A percentile compares a stretch with the other conserved stretches of the same genome.
phyloP scores from a whole-genome alignment of 2,888 invertebrate species.

The Drosophila falleni region DNA sequence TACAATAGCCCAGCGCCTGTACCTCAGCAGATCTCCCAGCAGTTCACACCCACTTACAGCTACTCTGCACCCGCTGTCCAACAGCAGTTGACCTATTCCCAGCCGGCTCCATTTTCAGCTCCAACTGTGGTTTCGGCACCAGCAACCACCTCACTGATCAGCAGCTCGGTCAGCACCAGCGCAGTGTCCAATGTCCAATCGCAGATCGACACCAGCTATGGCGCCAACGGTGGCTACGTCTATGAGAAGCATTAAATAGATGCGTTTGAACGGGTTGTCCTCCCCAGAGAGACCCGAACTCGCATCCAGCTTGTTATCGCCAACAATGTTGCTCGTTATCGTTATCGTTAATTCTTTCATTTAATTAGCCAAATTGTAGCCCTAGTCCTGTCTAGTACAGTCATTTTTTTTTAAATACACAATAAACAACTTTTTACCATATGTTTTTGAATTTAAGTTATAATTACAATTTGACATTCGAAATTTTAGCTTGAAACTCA shows the following conservation, averaged over 20 bases:
- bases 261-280: slow-evolving; percentile 54
- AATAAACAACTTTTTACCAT: slow-evolving; percentile 37
- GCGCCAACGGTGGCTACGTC: slow-evolving; percentile 76
- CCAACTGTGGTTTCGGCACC: slow-evolving; percentile 22
- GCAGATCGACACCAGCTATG: slow-evolving; percentile 68
- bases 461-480: no score
- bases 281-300: slow-evolving; percentile 43
- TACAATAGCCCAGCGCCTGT: slow-evolving; percentile 16
- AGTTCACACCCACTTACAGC: slow-evolving; percentile 21
- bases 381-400: slow-evolving; percentile 39
- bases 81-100: slow-evolving; percentile 45
- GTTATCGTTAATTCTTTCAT: slow-evolving; percentile 34
- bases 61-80: slow-evolving; percentile 32
- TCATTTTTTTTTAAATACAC: slow-evolving; percentile 30
- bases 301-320: slow-evolving; percentile 42
- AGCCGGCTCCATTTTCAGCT: slow-evolving; percentile 18
- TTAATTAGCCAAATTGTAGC: slow-evolving; percentile 66
- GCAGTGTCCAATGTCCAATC: slow-evolving; percentile 20
- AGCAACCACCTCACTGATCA: slow-evolving; percentile 25
- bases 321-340: slow-evolving; percentile 12
- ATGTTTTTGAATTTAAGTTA: not conserved
- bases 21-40: slow-evolving; percentile 39
- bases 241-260: slow-evolving; percentile 57
- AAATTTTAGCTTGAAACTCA: no score
- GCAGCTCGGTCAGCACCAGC: slow-evolving; percentile 12